Base-by-base conservation (phyloP, 64 coral and sea anemone species). In the Trachythela sp. region DNA sequence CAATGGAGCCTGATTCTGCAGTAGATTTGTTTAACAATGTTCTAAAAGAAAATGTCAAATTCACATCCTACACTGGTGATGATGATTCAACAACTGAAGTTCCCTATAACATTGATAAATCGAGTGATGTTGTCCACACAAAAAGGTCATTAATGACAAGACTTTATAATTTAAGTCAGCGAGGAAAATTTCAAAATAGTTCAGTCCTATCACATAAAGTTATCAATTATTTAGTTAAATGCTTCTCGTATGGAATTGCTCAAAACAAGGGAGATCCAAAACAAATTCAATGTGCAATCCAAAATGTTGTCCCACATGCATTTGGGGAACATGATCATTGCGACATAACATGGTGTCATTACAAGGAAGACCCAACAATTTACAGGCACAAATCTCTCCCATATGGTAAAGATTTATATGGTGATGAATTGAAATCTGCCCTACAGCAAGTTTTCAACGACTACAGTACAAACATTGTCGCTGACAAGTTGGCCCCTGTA, bases 41-140 rank as follows among this genome's bases (percentile, higher is more conserved):
- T 40, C 8, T 83, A n/a, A 86, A 91, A 27, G 45, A 18, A 24
- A 54, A 84, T 56, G 93, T 94, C 4, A 94, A 94, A 86, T 86
- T 88, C 52, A 88, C 93, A 15, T 22, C 39, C 0, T 94, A 91
- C 60, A 91, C 90, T 58, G 93, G 93, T 39, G 93, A 94, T 89
- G 90, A 94, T 80, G 93, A 94, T 37, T 94, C 93, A 11, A 94
- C 93, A 41, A 94, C 93, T 14, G 83, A 89, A 22, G 87, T 89
- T 26, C 64, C 38, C 18, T 89, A 89, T 0, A 39, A 70, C 13
- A 67, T 89, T 70, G 70, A 89, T 31, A 89, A 89, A 33, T 84
- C 11, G 26, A 90, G 76, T 84, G 88, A 90, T 80, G 80, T 24
- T 84, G 77, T 84, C 37, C 88, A 90, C 70, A 90, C 84, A 4